Percentiles rank a stretch among this genome's conserved stretches.
phyloP scores from a whole-genome alignment of 2,888 invertebrate species.

The Drosophila conformis region DNA sequence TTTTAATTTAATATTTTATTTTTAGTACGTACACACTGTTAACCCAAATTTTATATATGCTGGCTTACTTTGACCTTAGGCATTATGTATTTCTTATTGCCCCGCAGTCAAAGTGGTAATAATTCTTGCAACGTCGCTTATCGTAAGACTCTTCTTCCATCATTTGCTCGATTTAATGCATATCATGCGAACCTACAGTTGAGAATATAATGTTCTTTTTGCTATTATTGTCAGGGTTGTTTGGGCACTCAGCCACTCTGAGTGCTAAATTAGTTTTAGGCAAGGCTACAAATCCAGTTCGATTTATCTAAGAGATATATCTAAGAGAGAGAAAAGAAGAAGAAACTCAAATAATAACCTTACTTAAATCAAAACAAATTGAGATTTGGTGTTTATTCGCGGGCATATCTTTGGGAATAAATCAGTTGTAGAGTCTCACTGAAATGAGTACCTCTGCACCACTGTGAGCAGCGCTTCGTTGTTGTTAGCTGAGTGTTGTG shows the following conservation, averaged over 20 bases:
- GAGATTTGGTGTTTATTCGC: neutral
- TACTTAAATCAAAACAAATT: neutral
- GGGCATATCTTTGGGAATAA: neutral
- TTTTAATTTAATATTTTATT: neutral
- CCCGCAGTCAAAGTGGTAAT: neutral
- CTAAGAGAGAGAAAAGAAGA: neutral
- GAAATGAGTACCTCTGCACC: constrained; percentile 1
- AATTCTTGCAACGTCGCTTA: neutral
- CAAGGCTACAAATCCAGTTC: neutral
- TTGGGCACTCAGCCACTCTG: neutral
- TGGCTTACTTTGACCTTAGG: neutral
- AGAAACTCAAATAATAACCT: no score
- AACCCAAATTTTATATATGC: neutral
- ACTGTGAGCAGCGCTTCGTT: constrained; percentile 6
- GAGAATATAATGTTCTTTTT: neutral
- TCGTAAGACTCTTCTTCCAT: neutral
- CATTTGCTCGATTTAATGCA: neutral
- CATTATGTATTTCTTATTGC: neutral
- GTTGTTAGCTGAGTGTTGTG: neutral
- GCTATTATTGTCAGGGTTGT: neutral
- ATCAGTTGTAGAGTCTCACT: neutral
- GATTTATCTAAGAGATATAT: neutral
- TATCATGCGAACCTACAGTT: neutral
- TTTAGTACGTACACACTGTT: neutral
- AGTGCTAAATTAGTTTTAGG: neutral